phyloP scores from a whole-genome alignment of 2,797 vertebrate species.

The Cyprinella venusta region DNA sequence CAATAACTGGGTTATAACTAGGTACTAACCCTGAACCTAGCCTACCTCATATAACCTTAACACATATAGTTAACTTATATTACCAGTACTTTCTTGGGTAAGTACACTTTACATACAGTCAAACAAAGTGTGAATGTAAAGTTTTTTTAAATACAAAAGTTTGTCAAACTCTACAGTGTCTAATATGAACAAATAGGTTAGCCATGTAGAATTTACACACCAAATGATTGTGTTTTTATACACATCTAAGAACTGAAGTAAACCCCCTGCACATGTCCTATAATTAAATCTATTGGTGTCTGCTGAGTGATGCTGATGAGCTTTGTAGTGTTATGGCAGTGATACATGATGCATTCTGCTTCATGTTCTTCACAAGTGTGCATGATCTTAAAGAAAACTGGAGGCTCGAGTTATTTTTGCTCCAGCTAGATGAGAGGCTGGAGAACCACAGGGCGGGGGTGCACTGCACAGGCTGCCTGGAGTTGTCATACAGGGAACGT shows the following conservation, averaged over 20 bases:
- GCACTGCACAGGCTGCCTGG: conserved; percentile 10
- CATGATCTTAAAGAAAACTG: conserved; percentile 2
- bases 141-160: not conserved
- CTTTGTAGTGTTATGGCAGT: conserved; percentile 10
- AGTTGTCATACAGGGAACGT: conserved; percentile 31
- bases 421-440: conserved; percentile 44
- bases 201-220: not conserved
- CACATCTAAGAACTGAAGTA: not conserved
- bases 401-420: conserved; percentile 46
- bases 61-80: too few relatives aligned
- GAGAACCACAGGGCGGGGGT: conserved; percentile 47
- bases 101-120: too few relatives aligned
- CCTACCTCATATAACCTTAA: too few relatives aligned
- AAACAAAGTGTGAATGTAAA: not conserved
- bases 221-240: too few relatives aligned
- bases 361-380: conserved; percentile 19
- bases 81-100: too few relatives aligned
- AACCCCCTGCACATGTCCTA: not conserved
- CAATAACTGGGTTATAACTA: too few relatives aligned
- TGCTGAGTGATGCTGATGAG: not conserved
- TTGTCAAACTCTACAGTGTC: not conserved
- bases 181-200: not conserved
- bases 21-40: too few relatives aligned
- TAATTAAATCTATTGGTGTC: not conserved
- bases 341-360: conserved; percentile 32